Evolutionary conservation across 2,797 vertebrate species (phyloP), one percentile per base, ranked within the genome.

Genomic region (Sternarchorhynchus goeldii): DNA sequence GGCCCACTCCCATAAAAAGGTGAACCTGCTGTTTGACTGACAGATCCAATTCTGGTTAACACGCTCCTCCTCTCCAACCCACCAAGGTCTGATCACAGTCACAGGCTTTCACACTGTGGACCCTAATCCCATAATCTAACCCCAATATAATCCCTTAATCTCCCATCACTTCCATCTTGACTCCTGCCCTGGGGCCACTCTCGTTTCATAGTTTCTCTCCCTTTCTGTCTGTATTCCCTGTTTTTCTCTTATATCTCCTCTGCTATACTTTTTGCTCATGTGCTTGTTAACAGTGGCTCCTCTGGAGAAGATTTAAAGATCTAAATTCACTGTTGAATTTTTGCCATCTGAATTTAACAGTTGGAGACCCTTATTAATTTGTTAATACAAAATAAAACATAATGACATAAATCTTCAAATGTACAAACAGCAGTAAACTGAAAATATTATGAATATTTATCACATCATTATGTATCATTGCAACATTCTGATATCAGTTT

Each of bases 51-150:
- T 78, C 69, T 55, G 31, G 73, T 78, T 70, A 76, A 66, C 50
- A 20, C 53, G 53, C 66, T 71, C n/a, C 36, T 31, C 6, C 65
- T 34, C 41, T 78, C 3, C n/a, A 67, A 65, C 70, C 68, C 25
- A 55, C 73, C 31, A 8, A 36, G 73, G 32, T 78, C 32, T 78
- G 79, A 83, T 81, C 79, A 83, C 41, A 81, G 53, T 62, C 62
- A 31, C 71, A 31, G 62, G 36, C 57, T 76, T 78, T 75, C 73
- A 56, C 72, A 75, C 75, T 71, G 73, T 78, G 80, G 79, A 75
- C 55, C 66, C n/a, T 72, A 72, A 85, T 82, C 69, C 78, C 56
- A 62, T 81, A 82, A 84, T 83, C 80, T 84, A 77, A 84, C 63
- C 57, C 73, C 73, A 76, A 81, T 82, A 80, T 77, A 85, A 82